These are phyloP conservation scores for Syrrhaptes paradoxus DNA, from an alignment of 2,113 vertebrate genomes.

Conservation along the genomic window DNA sequence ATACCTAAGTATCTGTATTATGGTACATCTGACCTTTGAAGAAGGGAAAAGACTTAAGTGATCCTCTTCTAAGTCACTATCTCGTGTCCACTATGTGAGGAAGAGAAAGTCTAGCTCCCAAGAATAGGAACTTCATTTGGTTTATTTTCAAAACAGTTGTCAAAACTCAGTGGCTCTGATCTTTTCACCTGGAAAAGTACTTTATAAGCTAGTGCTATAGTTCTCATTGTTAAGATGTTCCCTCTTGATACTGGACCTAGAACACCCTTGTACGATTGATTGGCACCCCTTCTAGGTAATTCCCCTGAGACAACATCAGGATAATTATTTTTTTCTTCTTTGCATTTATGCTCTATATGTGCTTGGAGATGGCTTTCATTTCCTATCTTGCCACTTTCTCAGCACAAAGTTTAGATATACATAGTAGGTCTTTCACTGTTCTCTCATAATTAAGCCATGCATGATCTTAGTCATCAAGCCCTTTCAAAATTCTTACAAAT, in stretches of 20 bases:
- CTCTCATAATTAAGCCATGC: not conserved
- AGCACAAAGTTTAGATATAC: not conserved
- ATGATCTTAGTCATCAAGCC: not conserved
- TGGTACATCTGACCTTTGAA: not conserved
- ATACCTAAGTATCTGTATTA: not conserved
- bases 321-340: not conserved
- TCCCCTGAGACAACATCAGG: not conserved
- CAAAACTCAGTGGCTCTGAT: not conserved
- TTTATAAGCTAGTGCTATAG: not conserved
- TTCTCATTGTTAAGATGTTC: not conserved
- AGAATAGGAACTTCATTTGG: not conserved
- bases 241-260: not conserved
- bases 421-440: not conserved
- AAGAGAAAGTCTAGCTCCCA: not conserved
- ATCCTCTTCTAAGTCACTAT: not conserved
- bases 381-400: not conserved
- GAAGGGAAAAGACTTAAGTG: not conserved
- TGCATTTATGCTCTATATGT: not conserved
- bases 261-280: not conserved
- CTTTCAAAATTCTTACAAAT: constrained; percentile 4
- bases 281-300: not conserved
- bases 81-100: not conserved
- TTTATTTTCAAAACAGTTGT: not conserved
- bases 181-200: not conserved
- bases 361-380: not conserved